These are phyloP conservation scores for Heliangelus exortis DNA, from an alignment of 2,797 vertebrate genomes.

Conservation along the genomic window DNA sequence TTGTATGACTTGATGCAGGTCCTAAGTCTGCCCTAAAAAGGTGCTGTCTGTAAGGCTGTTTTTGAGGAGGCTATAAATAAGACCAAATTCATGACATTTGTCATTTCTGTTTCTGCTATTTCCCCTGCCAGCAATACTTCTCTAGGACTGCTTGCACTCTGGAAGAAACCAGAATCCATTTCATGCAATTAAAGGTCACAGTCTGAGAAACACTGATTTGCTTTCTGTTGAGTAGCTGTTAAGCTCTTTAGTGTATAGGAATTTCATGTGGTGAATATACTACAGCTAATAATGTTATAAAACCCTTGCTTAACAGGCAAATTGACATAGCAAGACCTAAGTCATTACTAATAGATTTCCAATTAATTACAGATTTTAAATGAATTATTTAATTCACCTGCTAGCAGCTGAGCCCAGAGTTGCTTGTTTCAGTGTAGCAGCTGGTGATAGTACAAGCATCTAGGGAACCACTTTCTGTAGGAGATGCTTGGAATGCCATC, in stretches of 20 bases:
- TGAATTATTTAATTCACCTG: neutral
- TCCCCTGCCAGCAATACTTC: neutral
- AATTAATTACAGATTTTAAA: neutral
- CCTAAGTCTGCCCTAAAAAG: neutral
- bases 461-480: neutral
- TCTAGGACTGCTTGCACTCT: neutral
- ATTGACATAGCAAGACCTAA: neutral
- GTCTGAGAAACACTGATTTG: neutral
- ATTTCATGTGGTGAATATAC: neutral
- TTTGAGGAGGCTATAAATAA: neutral
- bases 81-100: neutral
- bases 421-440: neutral
- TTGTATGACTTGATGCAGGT: neutral
- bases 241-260: neutral
- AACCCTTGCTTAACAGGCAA: neutral
- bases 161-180: neutral
- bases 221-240: neutral
- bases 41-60: neutral
- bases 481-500: slow-evolving; percentile 62
- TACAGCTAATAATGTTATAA: neutral
- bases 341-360: neutral
- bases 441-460: neutral
- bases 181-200: neutral
- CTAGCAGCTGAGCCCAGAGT: neutral
- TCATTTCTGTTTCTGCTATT: neutral